These are phyloP conservation scores for Bombus fervidus DNA, from an alignment of 1,140 invertebrate genomes.

Conservation along the genomic window DNA sequence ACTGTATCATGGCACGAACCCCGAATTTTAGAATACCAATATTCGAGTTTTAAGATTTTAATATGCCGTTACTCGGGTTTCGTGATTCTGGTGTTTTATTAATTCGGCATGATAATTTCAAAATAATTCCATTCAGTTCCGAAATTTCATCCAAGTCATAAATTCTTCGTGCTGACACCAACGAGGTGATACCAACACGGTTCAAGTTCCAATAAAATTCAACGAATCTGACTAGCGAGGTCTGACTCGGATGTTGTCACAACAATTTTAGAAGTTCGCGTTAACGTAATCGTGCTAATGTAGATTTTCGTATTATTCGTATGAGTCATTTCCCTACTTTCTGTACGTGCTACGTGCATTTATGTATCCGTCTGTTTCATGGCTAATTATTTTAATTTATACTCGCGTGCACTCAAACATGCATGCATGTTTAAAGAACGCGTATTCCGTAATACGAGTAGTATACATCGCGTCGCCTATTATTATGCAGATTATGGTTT, in stretches of 20 bases:
- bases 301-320: neutral
- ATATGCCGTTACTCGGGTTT: neutral
- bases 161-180: too few species aligned
- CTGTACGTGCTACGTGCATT: neutral
- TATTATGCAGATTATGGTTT: neutral
- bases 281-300: neutral
- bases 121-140: neutral
- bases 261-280: neutral
- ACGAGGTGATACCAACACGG: too few species aligned
- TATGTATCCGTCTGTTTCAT: neutral
- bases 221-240: neutral
- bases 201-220: neutral
- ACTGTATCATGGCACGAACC: neutral
- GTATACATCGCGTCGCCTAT: too few species aligned
- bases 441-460: neutral
- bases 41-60: neutral
- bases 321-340: neutral
- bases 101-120: too few species aligned
- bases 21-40: neutral
- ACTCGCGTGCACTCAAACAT: neutral
- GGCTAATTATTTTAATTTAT: slow-evolving; percentile 19
- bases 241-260: neutral
- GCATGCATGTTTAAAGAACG: neutral
- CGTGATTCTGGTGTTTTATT: neutral
- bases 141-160: too few species aligned